phyloP scores from a whole-genome alignment of 2,888 invertebrate genomes.

The Loripinus fragilis region DNA sequence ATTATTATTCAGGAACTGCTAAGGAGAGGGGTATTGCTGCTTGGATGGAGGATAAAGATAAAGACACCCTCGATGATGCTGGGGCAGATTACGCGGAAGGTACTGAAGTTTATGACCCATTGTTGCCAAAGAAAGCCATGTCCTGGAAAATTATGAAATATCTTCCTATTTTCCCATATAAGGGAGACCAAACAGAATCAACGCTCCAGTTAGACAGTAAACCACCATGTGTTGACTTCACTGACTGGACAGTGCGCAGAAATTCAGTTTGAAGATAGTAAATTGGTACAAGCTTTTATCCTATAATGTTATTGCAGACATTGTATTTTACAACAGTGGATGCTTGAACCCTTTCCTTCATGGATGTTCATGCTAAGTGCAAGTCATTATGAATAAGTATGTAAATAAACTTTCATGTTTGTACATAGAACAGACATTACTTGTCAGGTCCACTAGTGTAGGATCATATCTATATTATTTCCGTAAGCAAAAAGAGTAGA shows the following conservation, averaged over 20 bases:
- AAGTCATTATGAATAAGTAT: too few species aligned
- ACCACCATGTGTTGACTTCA: background rate
- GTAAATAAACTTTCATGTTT: too few species aligned
- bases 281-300: background rate
- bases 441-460: too few species aligned
- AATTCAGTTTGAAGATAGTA: background rate
- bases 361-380: too few species aligned
- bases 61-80: background rate
- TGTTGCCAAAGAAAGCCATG: constrained; percentile 1
- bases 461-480: too few species aligned
- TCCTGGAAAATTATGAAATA: constrained; percentile 13
- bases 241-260: background rate
- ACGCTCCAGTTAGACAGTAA: background rate
- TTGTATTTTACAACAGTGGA: too few species aligned
- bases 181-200: background rate
- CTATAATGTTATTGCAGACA: too few species aligned
- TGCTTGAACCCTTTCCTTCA: too few species aligned
- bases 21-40: constrained; percentile 40
- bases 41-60: constrained; percentile 20
- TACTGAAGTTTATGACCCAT: constrained; percentile 41
- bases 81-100: constrained; percentile 39
- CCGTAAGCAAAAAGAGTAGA: too few species aligned
- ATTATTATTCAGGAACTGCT: constrained; percentile 37
- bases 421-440: too few species aligned
- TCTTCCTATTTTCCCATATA: constrained; percentile 17